These are phyloP conservation scores for Polymixis flavicincta DNA, from an alignment of 2,888 invertebrate species.

Conservation along the genomic window DNA sequence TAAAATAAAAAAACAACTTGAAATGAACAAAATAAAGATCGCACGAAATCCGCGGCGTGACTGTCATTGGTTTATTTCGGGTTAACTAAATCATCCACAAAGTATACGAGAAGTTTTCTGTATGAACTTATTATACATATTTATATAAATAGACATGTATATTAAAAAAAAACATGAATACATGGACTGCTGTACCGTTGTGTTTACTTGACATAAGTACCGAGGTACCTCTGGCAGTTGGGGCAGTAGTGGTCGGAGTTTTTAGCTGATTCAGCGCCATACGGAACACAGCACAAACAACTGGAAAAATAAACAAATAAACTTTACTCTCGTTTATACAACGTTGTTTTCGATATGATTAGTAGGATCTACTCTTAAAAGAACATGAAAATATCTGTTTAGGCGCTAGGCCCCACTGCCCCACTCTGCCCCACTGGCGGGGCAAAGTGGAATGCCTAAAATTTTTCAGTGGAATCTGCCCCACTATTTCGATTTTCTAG, in stretches of 20 bases:
- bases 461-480: too few species aligned
- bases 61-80: conserved; percentile 13
- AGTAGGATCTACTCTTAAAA: background rate
- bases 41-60: background rate
- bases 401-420: too few species aligned
- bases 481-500: too few species aligned
- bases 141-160: conserved; percentile 14
- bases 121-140: background rate
- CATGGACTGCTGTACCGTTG: background rate
- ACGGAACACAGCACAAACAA: conserved; percentile 82
- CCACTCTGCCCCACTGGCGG: too few species aligned
- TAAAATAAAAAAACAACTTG: background rate
- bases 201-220: conserved; percentile 75
- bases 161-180: background rate
- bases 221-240: conserved; percentile 80
- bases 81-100: background rate
- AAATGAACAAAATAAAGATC: conserved; percentile 10
- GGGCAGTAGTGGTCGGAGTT: conserved; percentile 86
- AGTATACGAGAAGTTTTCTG: background rate
- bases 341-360: background rate
- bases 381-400: too few species aligned
- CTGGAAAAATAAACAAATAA: conserved; percentile 68
- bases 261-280: conserved; percentile 77
- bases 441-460: too few species aligned
- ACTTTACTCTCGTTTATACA: background rate